Evolutionary conservation across 2,888 invertebrate species (phyloP).

Genomic region (Agonopterix arenella): DNA sequence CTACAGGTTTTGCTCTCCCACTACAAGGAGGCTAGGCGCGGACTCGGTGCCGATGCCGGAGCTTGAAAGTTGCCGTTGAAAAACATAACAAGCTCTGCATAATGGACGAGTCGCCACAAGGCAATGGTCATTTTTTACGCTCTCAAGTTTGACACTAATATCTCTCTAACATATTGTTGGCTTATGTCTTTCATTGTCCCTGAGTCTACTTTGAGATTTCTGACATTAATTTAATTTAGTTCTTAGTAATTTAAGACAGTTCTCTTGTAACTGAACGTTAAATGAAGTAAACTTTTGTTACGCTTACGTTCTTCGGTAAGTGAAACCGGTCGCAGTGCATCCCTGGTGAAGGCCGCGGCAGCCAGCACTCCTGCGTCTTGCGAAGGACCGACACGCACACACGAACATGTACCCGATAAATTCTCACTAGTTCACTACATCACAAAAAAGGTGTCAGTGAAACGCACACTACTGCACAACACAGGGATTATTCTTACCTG

Average conservation of each 20-base stretch:
- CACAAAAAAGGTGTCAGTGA: slow-evolving; percentile 14
- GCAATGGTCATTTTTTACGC: slow-evolving; percentile 1
- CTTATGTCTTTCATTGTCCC: too few relatives aligned
- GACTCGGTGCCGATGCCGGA: slow-evolving; percentile 58
- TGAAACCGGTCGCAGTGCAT: slow-evolving; percentile 58
- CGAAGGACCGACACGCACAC: slow-evolving; percentile 52
- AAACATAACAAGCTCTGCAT: slow-evolving; percentile 51
- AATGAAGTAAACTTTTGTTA: too few relatives aligned
- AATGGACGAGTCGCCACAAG: slow-evolving; percentile 30
- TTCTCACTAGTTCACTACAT: background rate
- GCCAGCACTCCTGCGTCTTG: slow-evolving; percentile 44
- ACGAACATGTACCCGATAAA: slow-evolving; percentile 9
- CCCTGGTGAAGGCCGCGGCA: slow-evolving; percentile 72
- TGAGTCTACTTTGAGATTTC: too few relatives aligned
- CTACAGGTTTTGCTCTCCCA: slow-evolving; percentile 77
- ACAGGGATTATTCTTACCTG: slow-evolving; percentile 55
- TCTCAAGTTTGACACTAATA: background rate
- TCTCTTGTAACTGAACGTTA: too few relatives aligned
- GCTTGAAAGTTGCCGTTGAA: slow-evolving; percentile 64
- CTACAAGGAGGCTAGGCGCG: slow-evolving; percentile 69
- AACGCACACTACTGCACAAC: slow-evolving; percentile 27
- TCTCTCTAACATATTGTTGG: background rate
- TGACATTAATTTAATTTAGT: too few relatives aligned
- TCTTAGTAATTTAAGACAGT: too few relatives aligned
- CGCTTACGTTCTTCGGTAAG: too few relatives aligned